These are phyloP conservation scores for silkworm (Bombyx mori) DNA, from an alignment of 1,140 invertebrate genomes.

Conservation along the genomic window ASM3026992v2 NC_085125.1:448501-449000, in stretches of 20 bases:
- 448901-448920: conserved; percentile 68
- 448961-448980: conserved; percentile 68
- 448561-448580: conserved; percentile 64
- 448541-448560: conserved; percentile 54
- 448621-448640: conserved; percentile 46
- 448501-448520: conserved; percentile 58
- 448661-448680: conserved; percentile 74
- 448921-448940: conserved; percentile 74
- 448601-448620: conserved; percentile 34
- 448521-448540: conserved; percentile 54
- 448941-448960: conserved; percentile 74
- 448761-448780: conserved; percentile 78
- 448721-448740: conserved; percentile 82
- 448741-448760: conserved; percentile 74
- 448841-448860: conserved; percentile 72
- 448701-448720: conserved; percentile 77
- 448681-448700: conserved; percentile 71
- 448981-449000: conserved; percentile 65
- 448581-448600: conserved; percentile 38
- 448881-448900: conserved; percentile 70
- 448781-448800: conserved; percentile 70
- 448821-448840: conserved; percentile 73
- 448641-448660: conserved; percentile 79
- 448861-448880: conserved; percentile 77
- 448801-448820: conserved; percentile 51